Base-by-base conservation (phyloP, 2,113 vertebrate genomes). In the Chaetorhynchus papuensis region DNA sequence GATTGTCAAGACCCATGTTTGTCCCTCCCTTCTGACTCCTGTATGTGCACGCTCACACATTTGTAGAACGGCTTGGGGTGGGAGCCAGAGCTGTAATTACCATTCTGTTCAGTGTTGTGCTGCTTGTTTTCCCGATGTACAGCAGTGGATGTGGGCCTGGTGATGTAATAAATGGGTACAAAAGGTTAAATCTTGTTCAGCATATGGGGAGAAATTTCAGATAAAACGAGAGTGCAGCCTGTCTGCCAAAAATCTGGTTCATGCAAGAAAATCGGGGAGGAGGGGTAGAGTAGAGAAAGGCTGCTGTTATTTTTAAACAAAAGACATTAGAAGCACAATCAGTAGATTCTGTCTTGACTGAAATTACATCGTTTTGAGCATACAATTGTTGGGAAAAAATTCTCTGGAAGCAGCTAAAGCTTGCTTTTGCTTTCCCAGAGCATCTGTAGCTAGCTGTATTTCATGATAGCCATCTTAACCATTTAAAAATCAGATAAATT, bases 241-340 rank as follows among this genome's bases (percentile, higher is more conserved):
- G 24, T 82, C 80, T 87, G 95, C 93, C 83, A 87, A 95, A 94
- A 76, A 65, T 92, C 70, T 89, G 93, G 92, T 83, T 94, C 90
- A 84, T 89, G 80, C 50, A 71, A 92, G 83, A 65, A 68, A 78
- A 72, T 10, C 8, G 11, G 65, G 70, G 72, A 93, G 71, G 57
- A 76, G 50, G 18, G 6, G 27, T 13, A 17, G 42, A 53, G 14
- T 15, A 91, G 64, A 96, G 81, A 96, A 94, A 96, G 77, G 77
- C 84, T 93, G 77, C 88, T 87, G 86, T 94, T 95, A 57, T 87
- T 89, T 59, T 71, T 91, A 75, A 86, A 94, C 79, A 96, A 96
- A 96, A 93, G 93, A 60, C 68, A 68, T 39, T 45, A 53, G 71
- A 70, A 70, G 49, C 74, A 71, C 75, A 94, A 96, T 91, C 90